These are phyloP conservation scores for Tromatobia lineatoria DNA, from an alignment of 2,888 invertebrate species.

Conservation along the genomic window DNA sequence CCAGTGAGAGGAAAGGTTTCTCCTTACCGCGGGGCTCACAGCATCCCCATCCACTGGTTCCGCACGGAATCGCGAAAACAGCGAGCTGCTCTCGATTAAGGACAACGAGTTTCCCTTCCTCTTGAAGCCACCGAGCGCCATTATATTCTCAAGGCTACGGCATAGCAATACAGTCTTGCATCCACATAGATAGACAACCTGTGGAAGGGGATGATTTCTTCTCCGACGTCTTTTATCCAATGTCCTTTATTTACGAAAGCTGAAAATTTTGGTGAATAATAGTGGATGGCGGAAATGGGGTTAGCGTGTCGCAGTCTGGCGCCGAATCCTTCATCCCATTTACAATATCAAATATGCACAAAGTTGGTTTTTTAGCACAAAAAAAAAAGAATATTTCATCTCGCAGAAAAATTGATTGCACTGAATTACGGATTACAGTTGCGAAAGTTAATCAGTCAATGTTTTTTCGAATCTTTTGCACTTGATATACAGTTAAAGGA, in stretches of 20 bases:
- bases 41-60: neutral
- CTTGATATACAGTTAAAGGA: no score
- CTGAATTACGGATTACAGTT: no score
- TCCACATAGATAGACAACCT: neutral
- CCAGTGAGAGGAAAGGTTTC: neutral
- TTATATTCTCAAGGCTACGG: conserved; percentile 23
- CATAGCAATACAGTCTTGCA: neutral
- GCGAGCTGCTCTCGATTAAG: conserved; percentile 50
- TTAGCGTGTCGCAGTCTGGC: conserved; percentile 24
- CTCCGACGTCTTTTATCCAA: neutral
- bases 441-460: no score
- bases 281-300: conserved; percentile 17
- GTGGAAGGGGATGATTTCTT: conserved; percentile 1
- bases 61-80: conserved; percentile 36
- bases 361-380: no score
- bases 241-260: no score
- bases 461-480: no score
- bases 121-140: neutral
- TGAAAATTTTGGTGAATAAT: conserved; percentile 1
- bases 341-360: no score
- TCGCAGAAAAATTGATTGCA: no score
- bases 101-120: conserved; percentile 47
- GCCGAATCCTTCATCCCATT: neutral
- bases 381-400: no score
- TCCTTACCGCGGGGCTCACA: neutral